Conservation (phyloP, 2,888 invertebrate species). For the Mesorhabditis sp. region DNA sequence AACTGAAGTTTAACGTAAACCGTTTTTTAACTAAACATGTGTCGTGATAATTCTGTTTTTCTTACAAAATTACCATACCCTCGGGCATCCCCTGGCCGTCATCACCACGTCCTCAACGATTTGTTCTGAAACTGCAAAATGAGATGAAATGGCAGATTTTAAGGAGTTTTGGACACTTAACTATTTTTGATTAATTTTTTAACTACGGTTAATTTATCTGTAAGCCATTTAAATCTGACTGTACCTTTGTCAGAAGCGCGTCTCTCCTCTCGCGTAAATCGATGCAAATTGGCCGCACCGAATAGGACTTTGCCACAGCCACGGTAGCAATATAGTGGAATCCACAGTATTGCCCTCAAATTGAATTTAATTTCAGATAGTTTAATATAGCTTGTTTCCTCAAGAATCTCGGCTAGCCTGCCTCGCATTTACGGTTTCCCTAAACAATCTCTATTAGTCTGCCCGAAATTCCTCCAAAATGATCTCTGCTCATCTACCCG, state of each 20-base stretch:
- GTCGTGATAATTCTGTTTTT: too few species aligned
- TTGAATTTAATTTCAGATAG: neutral
- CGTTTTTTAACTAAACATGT: too few species aligned
- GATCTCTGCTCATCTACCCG: too few species aligned
- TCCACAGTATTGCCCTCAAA: neutral
- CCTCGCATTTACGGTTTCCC: too few species aligned
- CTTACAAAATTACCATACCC: neutral
- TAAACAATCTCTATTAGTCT: too few species aligned
- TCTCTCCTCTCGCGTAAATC: neutral
- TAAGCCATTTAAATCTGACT: too few species aligned
- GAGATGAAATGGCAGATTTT: neutral
- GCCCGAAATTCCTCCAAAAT: too few species aligned
- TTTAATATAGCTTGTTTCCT: too few species aligned
- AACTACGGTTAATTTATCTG: too few species aligned
- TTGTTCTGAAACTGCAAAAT: conserved; percentile 1
- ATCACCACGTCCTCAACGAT: neutral
- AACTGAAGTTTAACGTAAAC: too few species aligned
- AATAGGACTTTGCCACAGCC: neutral
- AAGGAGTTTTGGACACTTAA: neutral
- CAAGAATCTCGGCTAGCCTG: too few species aligned
- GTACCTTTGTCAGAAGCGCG: neutral
- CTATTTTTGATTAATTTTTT: too few species aligned
- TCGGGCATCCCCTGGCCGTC: neutral
- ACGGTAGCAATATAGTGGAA: neutral
- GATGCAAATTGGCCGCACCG: neutral